phyloP scores from a whole-genome alignment of 1,140 invertebrate genomes.

The Ridgeia piscesae region DNA sequence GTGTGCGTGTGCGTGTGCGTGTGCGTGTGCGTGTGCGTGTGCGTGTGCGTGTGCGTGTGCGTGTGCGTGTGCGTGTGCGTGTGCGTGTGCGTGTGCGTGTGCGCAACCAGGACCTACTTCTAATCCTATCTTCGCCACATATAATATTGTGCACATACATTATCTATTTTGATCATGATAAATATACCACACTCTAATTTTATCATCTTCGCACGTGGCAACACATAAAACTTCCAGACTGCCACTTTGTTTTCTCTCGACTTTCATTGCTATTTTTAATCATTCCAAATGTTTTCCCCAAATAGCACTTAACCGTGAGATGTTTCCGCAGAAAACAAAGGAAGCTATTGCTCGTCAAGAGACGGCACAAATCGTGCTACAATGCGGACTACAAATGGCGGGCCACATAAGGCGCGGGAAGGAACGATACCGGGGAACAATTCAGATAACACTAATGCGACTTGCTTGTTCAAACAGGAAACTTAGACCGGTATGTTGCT shows the following conservation, averaged over 20 bases:
- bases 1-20: neutral
- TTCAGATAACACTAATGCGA: neutral
- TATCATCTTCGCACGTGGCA: too few species aligned
- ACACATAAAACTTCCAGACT: too few species aligned
- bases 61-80: neutral
- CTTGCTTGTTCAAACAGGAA: conserved; percentile 1
- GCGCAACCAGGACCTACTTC: too few species aligned
- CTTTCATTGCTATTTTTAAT: neutral
- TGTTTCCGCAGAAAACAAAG: neutral
- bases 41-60: neutral
- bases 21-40: neutral
- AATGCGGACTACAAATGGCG: neutral
- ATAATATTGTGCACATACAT: too few species aligned
- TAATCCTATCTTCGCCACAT: too few species aligned
- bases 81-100: too few species aligned
- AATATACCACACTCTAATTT: too few species aligned
- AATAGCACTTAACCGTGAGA: neutral
- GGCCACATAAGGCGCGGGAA: neutral
- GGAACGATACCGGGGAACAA: neutral
- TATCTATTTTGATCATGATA: neutral
- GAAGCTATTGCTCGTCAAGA: neutral
- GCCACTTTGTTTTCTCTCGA: too few species aligned
- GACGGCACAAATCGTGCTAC: neutral
- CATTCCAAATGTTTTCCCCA: neutral
- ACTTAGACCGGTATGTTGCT: neutral